Base-by-base conservation (phyloP, 2,888 invertebrate genomes). In the Altica lythri region DNA sequence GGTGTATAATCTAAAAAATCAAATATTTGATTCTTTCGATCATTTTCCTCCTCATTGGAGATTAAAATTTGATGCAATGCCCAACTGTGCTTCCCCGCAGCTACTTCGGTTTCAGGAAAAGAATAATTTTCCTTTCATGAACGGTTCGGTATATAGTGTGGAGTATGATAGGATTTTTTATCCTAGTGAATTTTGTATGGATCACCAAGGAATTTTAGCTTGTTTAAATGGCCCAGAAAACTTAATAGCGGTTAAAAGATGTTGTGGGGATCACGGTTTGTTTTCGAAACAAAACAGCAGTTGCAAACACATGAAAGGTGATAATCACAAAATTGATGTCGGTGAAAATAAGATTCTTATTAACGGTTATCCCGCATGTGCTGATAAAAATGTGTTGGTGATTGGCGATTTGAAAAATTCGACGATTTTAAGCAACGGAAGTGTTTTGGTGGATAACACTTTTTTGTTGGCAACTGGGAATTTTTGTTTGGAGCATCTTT, bases 101-200 rank as follows among this genome's bases (percentile, higher is more conserved):
- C 44, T 58, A 17, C 45, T 68, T 4, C 29, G 53, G 5, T 72
- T 72, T 40, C 67, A 76, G 34, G 63, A 62, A 35, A 66, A 70
- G 10, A 60, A 56, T 1, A 55, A 60, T 38, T 64, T 78, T 69
- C 65, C 69, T 14, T 71, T 88, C 55, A 83, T 83, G 61, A 85
- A 85, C 72, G 91, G 87, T 0, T 82, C 83, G 6, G 77, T 87
- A 50, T 77, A 80, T 65, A 71, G 86, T 55, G 78, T 83, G 0
- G 80, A 81, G 48, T 77, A 78, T 38, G 69, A 69, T 0, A 63
- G 70, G 1, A 63, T 75, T 0, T 72, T 86, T 53, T 76, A 82
- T 4, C 82, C 86, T 0, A 72, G 73, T 1, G 79, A 82, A 30
- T 90, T 83, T 73, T 92, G 92, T 73, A 81, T 86, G 32, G 90